Conservation (phyloP, 2,113 vertebrate genomes). For the Mormyrus lacerda region DNA sequence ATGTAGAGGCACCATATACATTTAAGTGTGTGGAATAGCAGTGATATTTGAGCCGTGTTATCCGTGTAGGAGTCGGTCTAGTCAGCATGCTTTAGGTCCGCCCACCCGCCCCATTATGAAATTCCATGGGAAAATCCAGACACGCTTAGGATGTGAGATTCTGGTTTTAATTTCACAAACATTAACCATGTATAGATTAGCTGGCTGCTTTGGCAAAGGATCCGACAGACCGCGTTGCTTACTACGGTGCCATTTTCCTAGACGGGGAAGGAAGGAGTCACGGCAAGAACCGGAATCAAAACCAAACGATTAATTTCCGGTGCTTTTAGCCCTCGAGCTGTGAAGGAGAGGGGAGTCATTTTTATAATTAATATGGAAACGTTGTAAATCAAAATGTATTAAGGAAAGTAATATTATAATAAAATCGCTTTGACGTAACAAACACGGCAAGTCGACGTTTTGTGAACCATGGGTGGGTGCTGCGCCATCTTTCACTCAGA, state of each 20-base stretch:
- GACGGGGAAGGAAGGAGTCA: background rate
- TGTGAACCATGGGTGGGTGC: background rate
- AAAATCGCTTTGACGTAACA: conserved; percentile 41
- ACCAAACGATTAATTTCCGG: background rate
- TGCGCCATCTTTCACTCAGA: background rate
- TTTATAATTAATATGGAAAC: conserved; percentile 47
- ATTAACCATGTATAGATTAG: background rate
- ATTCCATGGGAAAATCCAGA: background rate
- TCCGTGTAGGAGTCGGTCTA: background rate
- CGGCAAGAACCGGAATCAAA: background rate
- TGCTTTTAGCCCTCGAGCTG: conserved; percentile 46
- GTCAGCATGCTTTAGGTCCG: conserved; percentile 24
- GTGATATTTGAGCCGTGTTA: conserved; percentile 27
- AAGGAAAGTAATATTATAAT: conserved; percentile 51
- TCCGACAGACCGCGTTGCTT: no score
- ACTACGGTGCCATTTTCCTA: background rate
- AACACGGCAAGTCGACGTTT: background rate
- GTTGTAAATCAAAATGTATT: conserved; percentile 50
- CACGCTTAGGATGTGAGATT: background rate
- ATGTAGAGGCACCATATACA: conserved; percentile 14
- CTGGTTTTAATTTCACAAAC: background rate
- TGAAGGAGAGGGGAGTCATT: conserved; percentile 57
- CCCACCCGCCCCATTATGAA: background rate
- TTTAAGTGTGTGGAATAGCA: conserved; percentile 22
- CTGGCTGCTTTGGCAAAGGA: background rate